A percentile compares a stretch with the other conserved stretches of the same genome.
Conservation (phyloP, 2,888 invertebrate genomes). For the Empis stercorea region DNA sequence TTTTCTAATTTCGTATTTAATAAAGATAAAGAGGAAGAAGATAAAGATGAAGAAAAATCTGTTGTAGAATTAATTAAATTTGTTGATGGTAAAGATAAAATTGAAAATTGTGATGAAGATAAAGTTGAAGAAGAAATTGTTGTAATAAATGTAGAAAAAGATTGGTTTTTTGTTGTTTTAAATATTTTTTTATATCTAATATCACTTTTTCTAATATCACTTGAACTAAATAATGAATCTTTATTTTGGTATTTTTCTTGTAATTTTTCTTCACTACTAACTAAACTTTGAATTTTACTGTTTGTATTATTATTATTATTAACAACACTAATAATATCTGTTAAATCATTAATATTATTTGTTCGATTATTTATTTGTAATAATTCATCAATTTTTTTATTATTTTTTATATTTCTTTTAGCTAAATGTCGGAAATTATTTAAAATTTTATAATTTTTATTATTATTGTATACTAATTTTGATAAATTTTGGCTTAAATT, state of each 20-base stretch:
- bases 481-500: no score
- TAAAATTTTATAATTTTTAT: no score
- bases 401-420: no score
- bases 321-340: no score
- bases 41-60: conserved; percentile 7
- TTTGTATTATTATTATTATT: no score
- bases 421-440: no score
- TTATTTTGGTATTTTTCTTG: conserved; percentile 6
- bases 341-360: no score
- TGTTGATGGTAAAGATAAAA: neutral
- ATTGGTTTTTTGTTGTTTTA: neutral
- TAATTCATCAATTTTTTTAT: no score
- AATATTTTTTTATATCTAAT: conserved; percentile 19
- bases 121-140: conserved; percentile 7
- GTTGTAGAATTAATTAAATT: conserved; percentile 5
- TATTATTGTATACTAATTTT: no score
- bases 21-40: conserved; percentile 9
- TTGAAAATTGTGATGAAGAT: conserved; percentile 6
- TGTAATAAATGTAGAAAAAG: conserved; percentile 1
- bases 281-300: neutral
- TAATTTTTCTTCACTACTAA: conserved; percentile 13
- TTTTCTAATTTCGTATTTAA: conserved; percentile 3
- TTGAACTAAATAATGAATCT: conserved; percentile 16
- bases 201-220: conserved; percentile 21
- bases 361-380: no score